Conservation (phyloP, 2,888 invertebrate species). For the Rhingia rostrata region DNA sequence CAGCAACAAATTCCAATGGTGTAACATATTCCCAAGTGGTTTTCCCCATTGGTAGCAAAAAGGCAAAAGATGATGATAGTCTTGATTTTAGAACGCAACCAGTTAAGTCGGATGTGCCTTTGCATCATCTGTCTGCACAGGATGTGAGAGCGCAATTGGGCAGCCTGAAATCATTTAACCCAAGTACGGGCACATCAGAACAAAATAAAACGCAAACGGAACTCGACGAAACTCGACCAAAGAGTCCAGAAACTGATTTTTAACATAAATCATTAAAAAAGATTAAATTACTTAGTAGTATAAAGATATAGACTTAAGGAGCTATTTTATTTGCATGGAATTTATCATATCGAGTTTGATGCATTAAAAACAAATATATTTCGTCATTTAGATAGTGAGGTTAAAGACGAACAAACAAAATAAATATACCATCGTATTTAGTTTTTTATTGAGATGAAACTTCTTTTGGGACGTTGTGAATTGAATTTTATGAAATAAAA, state of each 20-base stretch:
- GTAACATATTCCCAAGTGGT: slow-evolving; percentile 81
- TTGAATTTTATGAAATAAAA: too few relatives aligned
- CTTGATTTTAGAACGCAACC: slow-evolving; percentile 78
- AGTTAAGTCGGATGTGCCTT: slow-evolving; percentile 79
- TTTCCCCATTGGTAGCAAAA: slow-evolving; percentile 80
- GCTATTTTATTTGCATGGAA: slow-evolving; percentile 1
- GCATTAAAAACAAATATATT: slow-evolving; percentile 1
- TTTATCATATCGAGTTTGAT: not conserved
- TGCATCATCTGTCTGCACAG: slow-evolving; percentile 80
- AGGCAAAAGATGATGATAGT: slow-evolving; percentile 77
- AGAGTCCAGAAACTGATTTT: slow-evolving; percentile 81
- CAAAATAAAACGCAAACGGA: slow-evolving; percentile 1
- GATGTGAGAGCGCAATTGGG: slow-evolving; percentile 80
- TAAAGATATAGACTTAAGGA: not conserved
- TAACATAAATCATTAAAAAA: slow-evolving; percentile 60
- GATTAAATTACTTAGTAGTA: not conserved
- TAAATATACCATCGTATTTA: not conserved
- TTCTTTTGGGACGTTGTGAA: too few relatives aligned
- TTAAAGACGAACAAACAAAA: not conserved
- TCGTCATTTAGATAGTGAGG: not conserved
- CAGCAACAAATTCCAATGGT: slow-evolving; percentile 71
- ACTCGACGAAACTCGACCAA: slow-evolving; percentile 77
- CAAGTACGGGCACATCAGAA: slow-evolving; percentile 42
- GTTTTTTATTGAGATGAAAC: too few relatives aligned
- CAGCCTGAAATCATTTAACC: slow-evolving; percentile 79